Evolutionary conservation across 2,797 vertebrate genomes (phyloP), one percentile per base, ranked within the genome.

Genomic region (Thunnus albacares): DNA sequence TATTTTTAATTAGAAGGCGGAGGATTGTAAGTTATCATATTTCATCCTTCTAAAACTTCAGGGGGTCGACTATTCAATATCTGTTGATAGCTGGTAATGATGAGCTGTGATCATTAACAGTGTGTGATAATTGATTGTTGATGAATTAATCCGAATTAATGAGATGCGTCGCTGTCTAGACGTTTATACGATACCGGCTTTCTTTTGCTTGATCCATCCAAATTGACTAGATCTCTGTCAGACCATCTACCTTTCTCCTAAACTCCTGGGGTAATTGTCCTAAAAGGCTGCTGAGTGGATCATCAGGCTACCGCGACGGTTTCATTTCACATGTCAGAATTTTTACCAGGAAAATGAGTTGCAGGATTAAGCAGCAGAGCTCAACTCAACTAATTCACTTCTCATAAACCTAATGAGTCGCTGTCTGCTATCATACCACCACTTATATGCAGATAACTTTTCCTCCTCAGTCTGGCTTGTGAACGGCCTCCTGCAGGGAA

Each of bases 71-170:
- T 20, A 67, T 66, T 68, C 59, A 66, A 79, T 72, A 51, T 68
- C 41, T 0, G 2, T 38, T 83, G 70, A 81, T 79, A 5, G 9
- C n/a, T 51, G 52, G 9, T 73, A 75, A 84, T 75, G 64, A 86
- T 10, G 35, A 75, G 73, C 79, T 55, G 64, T 79, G 69, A 90
- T 87, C 30, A 45, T n/a, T 60, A 71, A 35, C 73, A 60, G 63
- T 62, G 66, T 74, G 75, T 18, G 59, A 62, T 87, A 85, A 88
- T 85, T 77, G 51, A 81, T 79, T 66, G 81, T 79, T 84, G 77
- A 82, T 73, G 71, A 81, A 71, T 61, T 43, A 80, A 75, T 80
- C 70, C 60, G 73, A 78, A 63, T 65, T 70, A 84, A 83, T 87
- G 20, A 79, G 76, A 75, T 20, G 58, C 1, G 4, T 58, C 58